These are phyloP conservation scores for Neodiprion lecontei DNA, from an alignment of 1,140 invertebrate species.

Conservation along the genomic window DNA sequence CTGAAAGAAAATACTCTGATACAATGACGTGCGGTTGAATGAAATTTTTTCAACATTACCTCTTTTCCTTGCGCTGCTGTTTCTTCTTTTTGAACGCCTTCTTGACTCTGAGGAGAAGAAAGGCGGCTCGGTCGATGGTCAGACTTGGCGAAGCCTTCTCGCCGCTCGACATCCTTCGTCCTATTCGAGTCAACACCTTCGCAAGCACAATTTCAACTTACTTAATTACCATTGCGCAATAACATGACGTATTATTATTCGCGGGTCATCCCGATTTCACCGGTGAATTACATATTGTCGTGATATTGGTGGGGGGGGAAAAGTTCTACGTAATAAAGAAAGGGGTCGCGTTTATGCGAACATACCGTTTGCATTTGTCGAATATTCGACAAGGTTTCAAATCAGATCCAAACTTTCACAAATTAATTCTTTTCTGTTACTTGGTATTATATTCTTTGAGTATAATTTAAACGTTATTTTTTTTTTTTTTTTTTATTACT, in stretches of 20 bases:
- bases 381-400: neutral
- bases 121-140: conserved; percentile 86
- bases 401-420: too few species aligned
- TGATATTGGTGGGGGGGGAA: neutral
- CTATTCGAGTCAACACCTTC: conserved; percentile 48
- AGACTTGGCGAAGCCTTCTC: conserved; percentile 62
- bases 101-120: conserved; percentile 84
- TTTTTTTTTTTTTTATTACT: neutral
- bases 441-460: too few species aligned
- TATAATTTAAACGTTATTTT: neutral
- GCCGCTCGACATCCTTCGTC: conserved; percentile 57
- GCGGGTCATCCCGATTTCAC: too few species aligned
- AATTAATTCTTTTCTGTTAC: too few species aligned
- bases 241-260: too few species aligned
- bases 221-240: too few species aligned
- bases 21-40: too few species aligned
- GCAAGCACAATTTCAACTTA: neutral
- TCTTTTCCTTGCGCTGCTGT: conserved; percentile 82
- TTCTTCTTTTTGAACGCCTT: conserved; percentile 90
- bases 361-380: conserved; percentile 2
- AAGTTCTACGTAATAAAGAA: neutral
- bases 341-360: neutral
- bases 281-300: too few species aligned
- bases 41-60: conserved; percentile 52
- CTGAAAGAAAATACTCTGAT: too few species aligned